Conservation (phyloP, 1,140 invertebrate genomes). For the Drosophila persimilis region DNA sequence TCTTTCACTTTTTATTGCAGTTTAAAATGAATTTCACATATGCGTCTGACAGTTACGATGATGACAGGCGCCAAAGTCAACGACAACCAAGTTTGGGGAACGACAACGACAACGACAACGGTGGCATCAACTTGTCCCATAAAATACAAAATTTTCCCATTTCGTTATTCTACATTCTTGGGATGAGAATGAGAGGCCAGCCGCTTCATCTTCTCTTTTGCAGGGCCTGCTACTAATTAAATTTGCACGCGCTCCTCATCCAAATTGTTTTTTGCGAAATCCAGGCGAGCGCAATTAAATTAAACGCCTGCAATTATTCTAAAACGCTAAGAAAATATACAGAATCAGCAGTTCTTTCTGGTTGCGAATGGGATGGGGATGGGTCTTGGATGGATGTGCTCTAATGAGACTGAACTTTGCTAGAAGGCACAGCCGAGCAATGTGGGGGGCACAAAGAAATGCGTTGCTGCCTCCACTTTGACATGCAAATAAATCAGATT, state of each 20-base stretch:
- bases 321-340: constrained; percentile 68
- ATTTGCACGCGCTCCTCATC: constrained; percentile 70
- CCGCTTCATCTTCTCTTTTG: constrained; percentile 64
- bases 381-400: background rate
- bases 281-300: constrained; percentile 74
- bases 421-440: constrained; percentile 19
- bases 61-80: constrained; percentile 56
- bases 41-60: constrained; percentile 63
- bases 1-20: constrained; percentile 73
- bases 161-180: constrained; percentile 19
- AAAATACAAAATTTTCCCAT: constrained; percentile 47
- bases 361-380: constrained; percentile 1
- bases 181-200: background rate
- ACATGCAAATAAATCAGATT: constrained; percentile 83
- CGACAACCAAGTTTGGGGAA: background rate
- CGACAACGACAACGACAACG: constrained; percentile 15
- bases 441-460: constrained; percentile 27
- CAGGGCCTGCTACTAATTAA: constrained; percentile 67
- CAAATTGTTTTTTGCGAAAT: constrained; percentile 66
- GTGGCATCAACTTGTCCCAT: constrained; percentile 51
- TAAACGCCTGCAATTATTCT: constrained; percentile 79
- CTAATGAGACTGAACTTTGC: constrained; percentile 71
- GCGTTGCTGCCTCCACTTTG: constrained; percentile 61
- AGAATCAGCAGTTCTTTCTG: constrained; percentile 46
- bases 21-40: constrained; percentile 76